Evolutionary conservation across 1,140 invertebrate species (phyloP).

Genomic region (Drosophila trapezifrons): DNA sequence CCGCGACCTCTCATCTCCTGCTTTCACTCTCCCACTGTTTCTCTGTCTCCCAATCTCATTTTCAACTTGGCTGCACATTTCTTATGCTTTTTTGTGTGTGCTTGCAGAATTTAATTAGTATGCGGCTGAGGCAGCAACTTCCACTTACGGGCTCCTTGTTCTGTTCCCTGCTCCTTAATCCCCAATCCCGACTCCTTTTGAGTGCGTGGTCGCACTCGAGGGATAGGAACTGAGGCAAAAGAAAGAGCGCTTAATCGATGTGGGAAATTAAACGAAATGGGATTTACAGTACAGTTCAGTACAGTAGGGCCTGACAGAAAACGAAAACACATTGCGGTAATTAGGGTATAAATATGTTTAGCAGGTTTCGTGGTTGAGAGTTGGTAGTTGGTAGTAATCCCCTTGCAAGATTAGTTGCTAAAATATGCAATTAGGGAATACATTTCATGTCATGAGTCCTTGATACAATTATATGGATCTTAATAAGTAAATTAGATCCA

Average conservation of each 20-base stretch:
- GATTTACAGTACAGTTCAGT: slow-evolving; percentile 1
- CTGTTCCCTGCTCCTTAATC: neutral
- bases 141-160: slow-evolving; percentile 17
- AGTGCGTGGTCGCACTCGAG: slow-evolving; percentile 51
- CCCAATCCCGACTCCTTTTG: slow-evolving; percentile 9
- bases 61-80: slow-evolving; percentile 58
- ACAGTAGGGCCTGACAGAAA: slow-evolving; percentile 1
- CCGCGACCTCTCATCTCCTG: neutral
- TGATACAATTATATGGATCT: too few relatives aligned
- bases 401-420: too few relatives aligned
- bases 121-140: slow-evolving; percentile 33
- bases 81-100: slow-evolving; percentile 10
- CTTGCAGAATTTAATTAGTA: slow-evolving; percentile 68
- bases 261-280: slow-evolving; percentile 45
- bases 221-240: slow-evolving; percentile 45
- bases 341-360: neutral
- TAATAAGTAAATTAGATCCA: too few relatives aligned
- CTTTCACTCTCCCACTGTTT: neutral
- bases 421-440: too few relatives aligned
- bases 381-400: too few relatives aligned
- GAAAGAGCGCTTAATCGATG: slow-evolving; percentile 67
- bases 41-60: slow-evolving; percentile 25
- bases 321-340: neutral
- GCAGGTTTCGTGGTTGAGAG: neutral
- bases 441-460: too few relatives aligned